phyloP scores from a whole-genome alignment of 2,797 vertebrate genomes.

The Coranthus polyacanthus region DNA sequence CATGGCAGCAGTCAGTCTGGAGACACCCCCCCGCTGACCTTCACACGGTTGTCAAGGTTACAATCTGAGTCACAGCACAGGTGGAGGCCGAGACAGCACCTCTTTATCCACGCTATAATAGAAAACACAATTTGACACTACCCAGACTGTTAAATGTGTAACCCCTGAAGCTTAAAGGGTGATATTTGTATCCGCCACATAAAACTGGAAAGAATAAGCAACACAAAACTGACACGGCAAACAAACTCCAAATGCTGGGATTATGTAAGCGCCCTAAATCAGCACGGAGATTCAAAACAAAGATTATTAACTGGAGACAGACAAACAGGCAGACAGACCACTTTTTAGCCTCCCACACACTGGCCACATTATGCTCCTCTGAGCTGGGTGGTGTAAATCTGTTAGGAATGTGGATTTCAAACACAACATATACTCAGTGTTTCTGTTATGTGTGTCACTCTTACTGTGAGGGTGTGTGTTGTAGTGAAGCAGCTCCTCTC shows the following conservation, averaged over 20 bases:
- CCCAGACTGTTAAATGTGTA: neutral
- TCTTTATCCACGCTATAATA: constrained; percentile 28
- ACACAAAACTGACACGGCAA: neutral
- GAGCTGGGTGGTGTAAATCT: constrained; percentile 7
- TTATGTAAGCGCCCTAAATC: constrained; percentile 44
- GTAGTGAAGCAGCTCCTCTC: constrained; percentile 30
- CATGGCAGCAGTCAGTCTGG: constrained; percentile 67
- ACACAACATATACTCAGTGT: neutral
- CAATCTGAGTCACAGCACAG: constrained; percentile 67
- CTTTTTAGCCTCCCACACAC: constrained; percentile 48
- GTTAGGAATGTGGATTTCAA: constrained; percentile 2
- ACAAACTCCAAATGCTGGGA: constrained; percentile 12
- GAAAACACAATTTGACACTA: constrained; percentile 21
- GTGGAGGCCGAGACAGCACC: constrained; percentile 28
- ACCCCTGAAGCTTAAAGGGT: constrained; percentile 4
- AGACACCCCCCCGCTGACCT: constrained; percentile 65
- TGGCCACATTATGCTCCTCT: constrained; percentile 16
- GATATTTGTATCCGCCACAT: neutral
- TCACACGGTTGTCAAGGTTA: constrained; percentile 76
- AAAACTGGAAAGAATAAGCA: neutral
- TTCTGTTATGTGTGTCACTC: constrained; percentile 32
- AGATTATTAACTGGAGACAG: constrained; percentile 47
- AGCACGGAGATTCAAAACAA: constrained; percentile 32
- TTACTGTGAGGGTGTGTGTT: constrained; percentile 22
- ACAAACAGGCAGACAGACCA: constrained; percentile 32